Percentiles rank a stretch among this genome's conserved stretches.
phyloP scores from a whole-genome alignment of 2,113 vertebrate genomes.

The Girardinichthys multiradiatus region DNA sequence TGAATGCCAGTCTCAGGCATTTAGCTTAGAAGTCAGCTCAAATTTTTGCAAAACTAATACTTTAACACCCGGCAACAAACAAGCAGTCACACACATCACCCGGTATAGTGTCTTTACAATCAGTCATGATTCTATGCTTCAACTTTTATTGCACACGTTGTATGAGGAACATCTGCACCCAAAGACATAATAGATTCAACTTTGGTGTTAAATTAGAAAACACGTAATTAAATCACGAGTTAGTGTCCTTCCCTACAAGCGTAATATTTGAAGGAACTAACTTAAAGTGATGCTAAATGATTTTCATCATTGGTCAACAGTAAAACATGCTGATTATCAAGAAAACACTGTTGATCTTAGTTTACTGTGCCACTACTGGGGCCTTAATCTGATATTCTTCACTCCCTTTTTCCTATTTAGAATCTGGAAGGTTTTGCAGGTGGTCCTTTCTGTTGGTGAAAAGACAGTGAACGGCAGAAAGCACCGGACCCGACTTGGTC shows the following conservation, averaged over 20 bases:
- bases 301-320: not conserved
- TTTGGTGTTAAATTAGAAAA: conserved; percentile 48
- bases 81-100: not conserved
- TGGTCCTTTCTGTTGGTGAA: conserved; percentile 91
- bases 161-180: conserved; percentile 27
- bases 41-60: not conserved
- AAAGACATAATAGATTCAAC: conserved; percentile 16
- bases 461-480: conserved; percentile 77
- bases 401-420: conserved; percentile 24
- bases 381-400: not conserved
- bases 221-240: conserved; percentile 2
- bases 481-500: conserved; percentile 60
- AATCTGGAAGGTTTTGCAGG: conserved; percentile 69
- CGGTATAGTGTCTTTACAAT: not conserved
- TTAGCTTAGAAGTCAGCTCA: not conserved
- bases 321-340: conserved; percentile 19
- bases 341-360: conserved; percentile 9
- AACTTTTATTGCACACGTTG: conserved; percentile 52
- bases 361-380: conserved; percentile 15
- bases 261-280: not conserved
- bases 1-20: not conserved
- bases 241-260: conserved; percentile 2
- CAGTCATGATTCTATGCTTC: conserved; percentile 18
- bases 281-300: conserved; percentile 10
- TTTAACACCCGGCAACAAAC: not conserved